Evolutionary conservation across 2,113 vertebrate species (phyloP), one percentile per base, ranked within the genome.

Genomic region (Oreochromis tanganicae): DNA sequence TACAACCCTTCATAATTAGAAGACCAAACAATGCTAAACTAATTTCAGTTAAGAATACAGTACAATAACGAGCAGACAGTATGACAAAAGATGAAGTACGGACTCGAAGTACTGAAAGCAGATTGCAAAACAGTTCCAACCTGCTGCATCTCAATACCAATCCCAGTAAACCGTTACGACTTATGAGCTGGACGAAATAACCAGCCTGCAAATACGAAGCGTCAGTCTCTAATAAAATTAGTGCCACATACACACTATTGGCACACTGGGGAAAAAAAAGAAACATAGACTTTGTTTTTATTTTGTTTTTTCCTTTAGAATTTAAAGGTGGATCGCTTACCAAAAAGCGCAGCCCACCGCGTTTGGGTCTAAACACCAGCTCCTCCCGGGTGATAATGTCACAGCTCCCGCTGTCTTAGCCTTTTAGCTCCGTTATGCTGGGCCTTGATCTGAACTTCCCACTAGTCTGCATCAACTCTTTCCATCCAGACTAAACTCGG

Each of bases 401-500:
- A 68, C 61, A 68, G 43, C 27, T 10, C 54, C 52, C 73, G 29
- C 54, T 52, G 17, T 27, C 17, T 54, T 84, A 83, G 59, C 71
- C 14, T 21, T 87, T 59, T 41, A 81, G 81, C 78, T 87, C 32
- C 57, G 24, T 36, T 29, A 50, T 5, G 2, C 86, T 21, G 59
- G 68, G 80, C 54, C 73, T 56, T 1, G 38, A 82, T 82, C 7
- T 12, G 57, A 5, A 29, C 46, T 85, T 46, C 71, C 21, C 21
- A 7, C 19, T 83, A 68, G 57, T 36, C n/a, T 83, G 56, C 59
- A 2, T 9, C 63, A 63, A 55, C 19, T 68, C 27, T 36, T 85
- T 17, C 68, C 87, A 89, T 93, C 94, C 93, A 89, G 86, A 88
- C 79, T 63, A 43, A 71, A 57, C 82, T 81, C 46, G 11, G n/a